These are phyloP conservation scores for Drosophila nasuta DNA, from an alignment of 1,140 invertebrate genomes.

Conservation along the genomic window DNA sequence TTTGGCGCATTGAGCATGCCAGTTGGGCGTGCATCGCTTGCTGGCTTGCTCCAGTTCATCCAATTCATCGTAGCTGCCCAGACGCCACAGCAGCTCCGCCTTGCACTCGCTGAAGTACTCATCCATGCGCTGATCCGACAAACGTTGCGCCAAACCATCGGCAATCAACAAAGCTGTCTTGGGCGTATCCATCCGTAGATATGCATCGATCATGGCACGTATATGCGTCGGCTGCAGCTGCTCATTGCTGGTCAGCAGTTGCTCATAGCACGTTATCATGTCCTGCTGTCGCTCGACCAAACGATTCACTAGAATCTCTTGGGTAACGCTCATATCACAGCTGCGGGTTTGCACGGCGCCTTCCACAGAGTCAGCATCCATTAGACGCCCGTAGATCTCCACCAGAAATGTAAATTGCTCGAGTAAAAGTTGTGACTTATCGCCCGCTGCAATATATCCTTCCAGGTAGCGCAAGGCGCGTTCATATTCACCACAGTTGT, in stretches of 20 bases:
- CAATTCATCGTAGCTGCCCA: conserved; percentile 92
- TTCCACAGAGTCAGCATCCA: conserved; percentile 91
- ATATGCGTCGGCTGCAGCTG: conserved; percentile 77
- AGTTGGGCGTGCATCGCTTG: conserved; percentile 81
- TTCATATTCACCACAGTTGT: conserved; percentile 90
- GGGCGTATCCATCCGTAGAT: conserved; percentile 90
- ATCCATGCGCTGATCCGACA: conserved; percentile 84
- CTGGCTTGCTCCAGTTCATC: conserved; percentile 85
- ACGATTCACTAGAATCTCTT: conserved; percentile 90
- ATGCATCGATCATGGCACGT: conserved; percentile 88
- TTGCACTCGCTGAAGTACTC: conserved; percentile 87
- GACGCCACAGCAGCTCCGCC: conserved; percentile 94
- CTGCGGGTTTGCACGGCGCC: conserved; percentile 89
- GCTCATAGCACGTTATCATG: conserved; percentile 91
- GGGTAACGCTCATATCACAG: conserved; percentile 88
- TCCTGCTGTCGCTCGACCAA: conserved; percentile 90
- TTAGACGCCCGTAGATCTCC: conserved; percentile 91
- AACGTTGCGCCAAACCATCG: conserved; percentile 86
- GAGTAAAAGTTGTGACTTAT: conserved; percentile 86
- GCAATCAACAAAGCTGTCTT: conserved; percentile 90
- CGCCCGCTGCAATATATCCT: conserved; percentile 87
- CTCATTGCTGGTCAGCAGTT: conserved; percentile 86
- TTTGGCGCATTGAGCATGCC: conserved; percentile 86
- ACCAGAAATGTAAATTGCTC: conserved; percentile 88
- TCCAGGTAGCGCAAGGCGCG: conserved; percentile 91